Base-by-base conservation (phyloP, 2,113 vertebrate species). In the Natator depressus region DNA sequence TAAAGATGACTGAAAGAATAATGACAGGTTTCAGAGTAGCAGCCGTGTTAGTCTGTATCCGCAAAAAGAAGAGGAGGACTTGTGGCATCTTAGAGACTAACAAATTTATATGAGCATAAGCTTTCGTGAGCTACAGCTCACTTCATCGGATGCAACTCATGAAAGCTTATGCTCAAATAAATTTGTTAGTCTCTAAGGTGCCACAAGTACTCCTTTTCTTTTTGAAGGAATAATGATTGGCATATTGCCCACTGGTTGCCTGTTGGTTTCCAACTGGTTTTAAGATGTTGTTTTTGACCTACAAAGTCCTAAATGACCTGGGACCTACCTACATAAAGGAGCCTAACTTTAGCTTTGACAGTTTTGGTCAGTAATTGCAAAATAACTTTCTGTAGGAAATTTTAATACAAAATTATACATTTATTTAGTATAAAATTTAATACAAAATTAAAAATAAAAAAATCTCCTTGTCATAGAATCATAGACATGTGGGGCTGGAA, bases 231-330 rank as follows among this genome's bases (percentile, higher is more conserved):
- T 5, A 29, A 47, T 47, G 35, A 10, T 4, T 10, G 24, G 5
- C 31, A 54, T 75, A 51, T 42, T 2, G 0, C 11, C 22, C 24
- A 65, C 69, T 14, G 1, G n/a, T 47, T 69, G 7, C 76, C 55
- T 31, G 8, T 29, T 0, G 0, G 0, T n/a, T 80, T 82, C 80
- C 38, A 22, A 13, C 50, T 57, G 5, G 24, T 50, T n/a, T 25
- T 42, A 6, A 19, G 42, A 42, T 54, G 53, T 22, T 54, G 22
- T 12, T 42, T 42, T 75, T 75, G 38, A 24, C 38, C 10, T 35
- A 4, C 42, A 7, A 76, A 76, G 51, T 20, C 69, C 51, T 35
- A 88, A 80, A 53, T 5, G 10, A 46, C 53, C 53, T 76, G 35
- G 38, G 27, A 50, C 2, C 14, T 24, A 42, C 51, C 65, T 38